Evolutionary conservation across 2,888 invertebrate genomes (phyloP).

Genomic region (Oscheius sp.): DNA sequence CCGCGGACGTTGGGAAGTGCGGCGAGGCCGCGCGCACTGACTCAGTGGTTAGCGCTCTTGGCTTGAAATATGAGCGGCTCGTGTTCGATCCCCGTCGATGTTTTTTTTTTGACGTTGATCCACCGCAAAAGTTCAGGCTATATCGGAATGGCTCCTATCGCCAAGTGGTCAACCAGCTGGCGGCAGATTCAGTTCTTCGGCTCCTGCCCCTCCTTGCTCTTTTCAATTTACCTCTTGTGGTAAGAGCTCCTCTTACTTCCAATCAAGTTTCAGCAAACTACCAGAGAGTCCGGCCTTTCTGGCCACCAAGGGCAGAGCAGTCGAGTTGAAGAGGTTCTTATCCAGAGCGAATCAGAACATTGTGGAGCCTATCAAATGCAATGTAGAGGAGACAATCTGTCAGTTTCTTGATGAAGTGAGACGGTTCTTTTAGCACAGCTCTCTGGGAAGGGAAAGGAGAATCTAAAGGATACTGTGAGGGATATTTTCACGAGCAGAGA

Average conservation of each 20-base stretch:
- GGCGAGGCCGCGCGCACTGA: too few relatives aligned
- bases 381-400: slow-evolving; percentile 48
- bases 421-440: background rate
- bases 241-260: too few relatives aligned
- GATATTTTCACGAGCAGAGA: slow-evolving; percentile 9
- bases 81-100: too few relatives aligned
- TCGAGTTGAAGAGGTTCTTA: slow-evolving; percentile 53
- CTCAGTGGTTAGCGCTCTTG: too few relatives aligned
- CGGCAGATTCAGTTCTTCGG: slow-evolving; percentile 22
- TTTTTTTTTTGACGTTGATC: too few relatives aligned
- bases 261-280: slow-evolving; percentile 48
- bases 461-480: background rate
- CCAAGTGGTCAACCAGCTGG: slow-evolving; percentile 12
- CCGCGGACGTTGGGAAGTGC: too few relatives aligned
- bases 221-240: background rate
- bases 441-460: background rate
- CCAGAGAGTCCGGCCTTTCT: slow-evolving; percentile 64
- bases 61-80: too few relatives aligned
- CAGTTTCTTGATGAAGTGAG: background rate
- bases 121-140: slow-evolving; percentile 5
- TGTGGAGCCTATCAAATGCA: slow-evolving; percentile 42
- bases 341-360: slow-evolving; percentile 38
- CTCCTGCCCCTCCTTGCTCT: slow-evolving; percentile 6
- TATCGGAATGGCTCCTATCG: slow-evolving; percentile 9
- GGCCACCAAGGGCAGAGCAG: slow-evolving; percentile 43